phyloP scores from a whole-genome alignment of 2,888 invertebrate species.

The Epinotia nisella region DNA sequence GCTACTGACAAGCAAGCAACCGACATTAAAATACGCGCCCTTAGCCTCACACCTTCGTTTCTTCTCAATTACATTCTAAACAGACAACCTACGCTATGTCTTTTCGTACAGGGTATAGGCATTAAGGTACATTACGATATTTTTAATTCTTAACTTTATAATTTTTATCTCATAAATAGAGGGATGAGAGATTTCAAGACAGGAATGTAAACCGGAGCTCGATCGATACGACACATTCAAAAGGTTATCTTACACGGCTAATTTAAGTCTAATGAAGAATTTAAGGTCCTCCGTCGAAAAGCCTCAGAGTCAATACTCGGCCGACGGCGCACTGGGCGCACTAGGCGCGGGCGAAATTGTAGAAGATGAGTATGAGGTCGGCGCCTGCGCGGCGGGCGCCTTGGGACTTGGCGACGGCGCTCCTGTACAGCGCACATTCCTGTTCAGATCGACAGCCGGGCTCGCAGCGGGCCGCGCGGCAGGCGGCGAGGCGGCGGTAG shows the following conservation, averaged over 20 bases:
- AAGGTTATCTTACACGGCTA: slow-evolving; percentile 19
- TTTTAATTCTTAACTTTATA: slow-evolving; percentile 48
- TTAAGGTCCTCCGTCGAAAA: slow-evolving; percentile 9
- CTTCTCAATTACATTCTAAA: slow-evolving; percentile 20
- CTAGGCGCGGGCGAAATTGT: slow-evolving; percentile 46
- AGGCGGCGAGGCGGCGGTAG: slow-evolving; percentile 46
- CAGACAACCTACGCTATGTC: slow-evolving; percentile 34
- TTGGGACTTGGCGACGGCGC: slow-evolving; percentile 30
- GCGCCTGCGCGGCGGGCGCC: slow-evolving; percentile 20
- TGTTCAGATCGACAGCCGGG: slow-evolving; percentile 53
- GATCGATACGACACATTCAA: slow-evolving; percentile 46
- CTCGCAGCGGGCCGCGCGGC: slow-evolving; percentile 41
- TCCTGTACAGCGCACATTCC: slow-evolving; percentile 51
- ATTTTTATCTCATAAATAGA: slow-evolving; percentile 33
- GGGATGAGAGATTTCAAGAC: slow-evolving; percentile 28
- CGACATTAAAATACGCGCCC: neutral
- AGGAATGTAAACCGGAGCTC: slow-evolving; percentile 46
- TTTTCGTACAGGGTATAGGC: slow-evolving; percentile 25
- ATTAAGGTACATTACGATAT: slow-evolving; percentile 34
- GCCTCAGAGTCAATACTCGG: slow-evolving; percentile 27
- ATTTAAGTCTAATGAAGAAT: slow-evolving; percentile 21
- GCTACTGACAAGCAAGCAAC: neutral
- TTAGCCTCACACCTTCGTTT: slow-evolving; percentile 14
- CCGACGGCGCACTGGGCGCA: slow-evolving; percentile 29
- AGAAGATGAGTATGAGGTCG: slow-evolving; percentile 50